Conservation (phyloP, 64 coral and sea anemone genomes). For the Montipora foliosa region DNA sequence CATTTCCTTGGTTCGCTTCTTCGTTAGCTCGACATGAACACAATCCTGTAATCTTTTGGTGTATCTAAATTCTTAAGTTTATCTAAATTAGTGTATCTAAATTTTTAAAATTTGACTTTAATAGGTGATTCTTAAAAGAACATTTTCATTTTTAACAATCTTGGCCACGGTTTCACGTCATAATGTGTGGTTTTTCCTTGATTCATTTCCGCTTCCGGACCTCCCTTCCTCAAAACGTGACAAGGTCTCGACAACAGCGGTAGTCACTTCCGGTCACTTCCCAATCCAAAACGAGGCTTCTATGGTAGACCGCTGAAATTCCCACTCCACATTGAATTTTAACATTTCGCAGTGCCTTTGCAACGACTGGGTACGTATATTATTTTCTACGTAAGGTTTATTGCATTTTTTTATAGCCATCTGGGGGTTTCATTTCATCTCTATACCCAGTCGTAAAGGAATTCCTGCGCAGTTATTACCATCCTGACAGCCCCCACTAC, state of each 20-base stretch:
- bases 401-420: background rate
- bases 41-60: no score
- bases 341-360: no score
- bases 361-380: background rate
- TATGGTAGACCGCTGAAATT: background rate
- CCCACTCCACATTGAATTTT: background rate
- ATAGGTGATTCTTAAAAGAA: no score
- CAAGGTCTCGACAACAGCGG: background rate
- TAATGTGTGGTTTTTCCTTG: background rate
- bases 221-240: slow-evolving; percentile 20
- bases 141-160: no score
- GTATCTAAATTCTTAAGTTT: no score
- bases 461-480: slow-evolving; percentile 8
- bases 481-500: background rate
- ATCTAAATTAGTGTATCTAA: no score
- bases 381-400: background rate
- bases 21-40: no score
- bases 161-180: no score
- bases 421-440: background rate
- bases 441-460: slow-evolving; percentile 8
- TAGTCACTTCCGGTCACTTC: slow-evolving; percentile 6
- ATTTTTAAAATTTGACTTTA: no score
- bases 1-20: no score
- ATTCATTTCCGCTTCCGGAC: slow-evolving; percentile 28
- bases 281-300: slow-evolving; percentile 4